phyloP scores from a whole-genome alignment of 2,888 invertebrate genomes.

The Dioctria rufipes region DNA sequence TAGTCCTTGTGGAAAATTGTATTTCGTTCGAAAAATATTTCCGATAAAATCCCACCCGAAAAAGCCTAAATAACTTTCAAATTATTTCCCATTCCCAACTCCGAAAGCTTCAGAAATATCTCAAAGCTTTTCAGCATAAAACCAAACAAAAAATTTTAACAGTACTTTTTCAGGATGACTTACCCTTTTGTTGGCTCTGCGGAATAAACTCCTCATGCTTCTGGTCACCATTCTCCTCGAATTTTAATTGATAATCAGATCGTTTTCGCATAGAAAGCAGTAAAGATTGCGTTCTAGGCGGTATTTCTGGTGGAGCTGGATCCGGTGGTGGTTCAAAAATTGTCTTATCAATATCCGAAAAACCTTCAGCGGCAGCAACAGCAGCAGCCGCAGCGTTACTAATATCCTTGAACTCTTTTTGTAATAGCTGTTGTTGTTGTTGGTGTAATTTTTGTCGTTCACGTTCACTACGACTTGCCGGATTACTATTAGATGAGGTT shows the following conservation, averaged over 20 bases:
- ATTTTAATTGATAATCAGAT: slow-evolving; percentile 71
- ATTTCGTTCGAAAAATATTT: too few species aligned
- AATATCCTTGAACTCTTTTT: slow-evolving; percentile 32
- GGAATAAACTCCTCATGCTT: slow-evolving; percentile 72
- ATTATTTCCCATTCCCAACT: too few species aligned
- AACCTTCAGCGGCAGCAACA: slow-evolving; percentile 63
- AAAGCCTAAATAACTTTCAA: too few species aligned
- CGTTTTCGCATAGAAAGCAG: slow-evolving; percentile 73
- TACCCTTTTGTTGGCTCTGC: slow-evolving; percentile 67
- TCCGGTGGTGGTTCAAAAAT: slow-evolving; percentile 83
- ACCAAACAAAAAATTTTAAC: background rate
- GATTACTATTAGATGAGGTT: slow-evolving; percentile 70
- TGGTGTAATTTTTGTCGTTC: slow-evolving; percentile 64
- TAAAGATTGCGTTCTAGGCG: slow-evolving; percentile 87
- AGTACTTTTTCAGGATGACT: slow-evolving; percentile 49
- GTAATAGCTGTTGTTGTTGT: slow-evolving; percentile 62
- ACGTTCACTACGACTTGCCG: slow-evolving; percentile 64
- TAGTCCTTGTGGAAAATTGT: too few species aligned
- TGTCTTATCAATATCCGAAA: slow-evolving; percentile 72
- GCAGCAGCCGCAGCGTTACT: slow-evolving; percentile 53
- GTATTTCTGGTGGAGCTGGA: slow-evolving; percentile 89
- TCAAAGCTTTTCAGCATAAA: background rate
- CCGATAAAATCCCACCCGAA: too few species aligned
- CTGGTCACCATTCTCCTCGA: slow-evolving; percentile 70
- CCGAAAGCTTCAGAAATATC: too few species aligned